phyloP scores from a whole-genome alignment of 2,113 vertebrate genomes.

The Copsychus sechellarum region DNA sequence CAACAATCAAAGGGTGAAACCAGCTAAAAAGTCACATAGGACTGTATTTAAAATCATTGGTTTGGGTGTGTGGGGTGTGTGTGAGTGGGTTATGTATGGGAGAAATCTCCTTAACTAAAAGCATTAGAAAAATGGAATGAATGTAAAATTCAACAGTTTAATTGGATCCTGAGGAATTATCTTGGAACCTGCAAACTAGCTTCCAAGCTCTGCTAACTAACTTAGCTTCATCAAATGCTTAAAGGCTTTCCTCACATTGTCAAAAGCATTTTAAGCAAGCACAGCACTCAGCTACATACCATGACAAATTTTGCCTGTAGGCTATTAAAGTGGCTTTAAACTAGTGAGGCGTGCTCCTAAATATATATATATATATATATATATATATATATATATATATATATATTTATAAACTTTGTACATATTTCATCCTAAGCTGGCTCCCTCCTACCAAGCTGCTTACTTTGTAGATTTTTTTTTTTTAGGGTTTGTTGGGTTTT shows the following conservation, averaged over 20 bases:
- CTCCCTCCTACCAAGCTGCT: background rate
- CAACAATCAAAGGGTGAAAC: conserved; percentile 53
- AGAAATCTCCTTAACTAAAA: conserved; percentile 64
- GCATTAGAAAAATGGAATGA: conserved; percentile 55
- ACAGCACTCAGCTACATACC: conserved; percentile 39
- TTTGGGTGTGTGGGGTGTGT: background rate
- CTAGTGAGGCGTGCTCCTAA: background rate
- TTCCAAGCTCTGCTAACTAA: conserved; percentile 54
- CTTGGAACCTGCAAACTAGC: conserved; percentile 59
- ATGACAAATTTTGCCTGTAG: conserved; percentile 36
- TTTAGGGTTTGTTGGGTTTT: background rate
- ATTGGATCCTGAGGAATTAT: conserved; percentile 57
- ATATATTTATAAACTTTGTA: background rate
- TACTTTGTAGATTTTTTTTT: background rate
- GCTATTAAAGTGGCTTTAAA: conserved; percentile 48
- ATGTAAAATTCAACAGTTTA: conserved; percentile 68
- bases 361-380: background rate
- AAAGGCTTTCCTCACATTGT: conserved; percentile 63
- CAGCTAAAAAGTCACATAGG: conserved; percentile 11
- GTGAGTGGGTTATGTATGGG: background rate
- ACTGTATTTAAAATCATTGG: conserved; percentile 34
- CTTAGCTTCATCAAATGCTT: conserved; percentile 69
- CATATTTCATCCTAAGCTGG: background rate
- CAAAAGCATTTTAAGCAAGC: conserved; percentile 61
- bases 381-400: background rate